Percentiles rank a stretch among this genome's conserved stretches.
These are phyloP conservation scores for Microcebus ravelobensis DNA, from an alignment of 2,113 vertebrate species.

Conservation along the genomic window DNA sequence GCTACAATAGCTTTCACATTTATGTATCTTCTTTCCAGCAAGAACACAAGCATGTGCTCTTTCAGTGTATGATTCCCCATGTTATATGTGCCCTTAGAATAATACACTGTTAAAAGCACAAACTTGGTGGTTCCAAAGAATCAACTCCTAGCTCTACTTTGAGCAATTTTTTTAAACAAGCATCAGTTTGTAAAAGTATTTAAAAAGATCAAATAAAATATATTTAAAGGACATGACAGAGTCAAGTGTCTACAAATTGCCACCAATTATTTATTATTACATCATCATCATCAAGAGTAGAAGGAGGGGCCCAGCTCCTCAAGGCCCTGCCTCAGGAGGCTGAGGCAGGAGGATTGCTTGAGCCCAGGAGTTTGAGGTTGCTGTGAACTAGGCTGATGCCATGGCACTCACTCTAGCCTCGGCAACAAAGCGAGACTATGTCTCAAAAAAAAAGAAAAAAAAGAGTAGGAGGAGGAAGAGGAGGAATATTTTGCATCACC, in stretches of 20 bases:
- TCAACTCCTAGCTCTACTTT: not conserved
- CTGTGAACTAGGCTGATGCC: too few species aligned
- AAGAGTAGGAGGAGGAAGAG: not conserved
- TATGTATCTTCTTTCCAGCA: slow-evolving; percentile 8
- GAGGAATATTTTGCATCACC: not conserved
- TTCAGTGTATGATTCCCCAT: not conserved
- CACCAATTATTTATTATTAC: not conserved
- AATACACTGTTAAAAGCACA: slow-evolving; percentile 8
- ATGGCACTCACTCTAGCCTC: too few species aligned
- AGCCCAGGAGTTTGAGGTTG: too few species aligned
- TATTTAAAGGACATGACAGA: not conserved
- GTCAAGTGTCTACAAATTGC: slow-evolving; percentile 5
- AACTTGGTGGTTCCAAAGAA: not conserved
- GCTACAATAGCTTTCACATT: slow-evolving; percentile 32
- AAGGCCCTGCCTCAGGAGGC: too few species aligned
- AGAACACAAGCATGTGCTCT: not conserved
- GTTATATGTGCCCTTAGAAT: not conserved
- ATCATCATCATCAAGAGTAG: not conserved
- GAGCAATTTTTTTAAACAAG: not conserved
- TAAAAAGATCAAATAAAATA: slow-evolving; percentile 16
- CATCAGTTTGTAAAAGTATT: slow-evolving; percentile 43
- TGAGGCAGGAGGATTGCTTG: too few species aligned
- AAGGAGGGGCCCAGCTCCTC: not conserved
- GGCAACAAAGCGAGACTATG: too few species aligned
- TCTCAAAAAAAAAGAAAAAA: too few species aligned